These are phyloP conservation scores for Thryonomys swinderianus DNA, from an alignment of 2,113 vertebrate species.

Conservation along the genomic window DNA sequence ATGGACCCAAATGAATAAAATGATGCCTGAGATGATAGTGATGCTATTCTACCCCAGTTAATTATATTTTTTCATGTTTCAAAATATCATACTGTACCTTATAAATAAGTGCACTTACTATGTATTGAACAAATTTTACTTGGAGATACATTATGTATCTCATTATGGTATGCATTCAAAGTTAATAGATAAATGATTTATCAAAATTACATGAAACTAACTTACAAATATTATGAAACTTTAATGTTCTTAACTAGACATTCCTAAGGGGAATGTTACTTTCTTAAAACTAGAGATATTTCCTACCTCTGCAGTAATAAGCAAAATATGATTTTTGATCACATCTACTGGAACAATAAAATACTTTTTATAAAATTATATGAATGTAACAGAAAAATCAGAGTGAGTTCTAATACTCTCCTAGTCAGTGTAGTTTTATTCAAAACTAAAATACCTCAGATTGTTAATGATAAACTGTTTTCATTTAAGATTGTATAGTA, in stretches of 20 bases:
- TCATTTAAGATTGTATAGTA: background rate
- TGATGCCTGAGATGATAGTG: background rate
- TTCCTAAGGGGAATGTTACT: background rate
- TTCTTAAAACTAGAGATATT: background rate
- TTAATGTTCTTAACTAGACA: background rate
- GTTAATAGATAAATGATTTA: background rate
- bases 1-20: background rate
- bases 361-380: background rate
- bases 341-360: background rate
- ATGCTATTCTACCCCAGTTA: background rate
- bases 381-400: background rate
- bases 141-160: too few relatives aligned
- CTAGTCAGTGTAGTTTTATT: too few relatives aligned
- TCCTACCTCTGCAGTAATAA: background rate
- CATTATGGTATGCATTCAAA: background rate
- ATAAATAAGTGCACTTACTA: background rate
- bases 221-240: background rate
- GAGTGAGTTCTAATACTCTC: background rate
- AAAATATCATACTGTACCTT: background rate
- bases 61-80: too few relatives aligned
- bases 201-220: background rate
- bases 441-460: background rate
- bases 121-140: too few relatives aligned
- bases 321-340: background rate
- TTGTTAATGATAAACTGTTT: background rate